Evolutionary conservation across 2,113 vertebrate genomes (phyloP), one percentile per base, ranked within the genome.

Genomic region (Corythaeola cristata): DNA sequence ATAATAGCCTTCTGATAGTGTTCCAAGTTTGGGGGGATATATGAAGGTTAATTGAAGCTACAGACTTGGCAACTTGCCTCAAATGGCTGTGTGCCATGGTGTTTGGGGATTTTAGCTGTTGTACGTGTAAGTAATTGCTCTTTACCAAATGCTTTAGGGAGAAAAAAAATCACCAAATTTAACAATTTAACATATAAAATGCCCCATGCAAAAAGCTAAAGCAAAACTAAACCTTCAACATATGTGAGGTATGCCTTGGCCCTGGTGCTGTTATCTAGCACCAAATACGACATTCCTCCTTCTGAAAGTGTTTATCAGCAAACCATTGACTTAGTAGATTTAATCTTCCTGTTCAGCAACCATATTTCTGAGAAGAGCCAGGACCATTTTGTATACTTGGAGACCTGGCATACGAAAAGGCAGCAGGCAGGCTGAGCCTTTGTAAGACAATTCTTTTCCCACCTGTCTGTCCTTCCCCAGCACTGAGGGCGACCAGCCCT

Each of bases 1-100:
- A 95, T 96, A 96, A 97, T 96, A 96, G 95, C 88, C 90, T 89
- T 93, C 95, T 95, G 97, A 96, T 96, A 85, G 86, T 78, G 86
- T 97, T 97, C 96, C 96, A 97, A 96, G 92, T 97, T 97, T 95
- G 86, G 90, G 81, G 95, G 95, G 79, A 93, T 97, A 95, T 94
- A 93, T 97, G 97, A 97, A 97, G 96, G 96, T 97, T 97, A 97
- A 97, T 97, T 96, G 96, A 93, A 97, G 97, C 92, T 95, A 93
- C 92, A 94, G 76, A 90, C 90, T 96, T 97, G 96, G 96, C 96
- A 96, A 89, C 47, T 88, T 96, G 96, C 95, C 95, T 93, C 88
- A 96, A 19, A 97, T 97, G 95, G 90, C 96, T 93, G 66, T 35
- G 49, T 82, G 95, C 96, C 96, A 95, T 59, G 53, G 92, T 87